Evolutionary conservation across 2,113 vertebrate species (phyloP).

Genomic region (Notarius quadriscutis): DNA sequence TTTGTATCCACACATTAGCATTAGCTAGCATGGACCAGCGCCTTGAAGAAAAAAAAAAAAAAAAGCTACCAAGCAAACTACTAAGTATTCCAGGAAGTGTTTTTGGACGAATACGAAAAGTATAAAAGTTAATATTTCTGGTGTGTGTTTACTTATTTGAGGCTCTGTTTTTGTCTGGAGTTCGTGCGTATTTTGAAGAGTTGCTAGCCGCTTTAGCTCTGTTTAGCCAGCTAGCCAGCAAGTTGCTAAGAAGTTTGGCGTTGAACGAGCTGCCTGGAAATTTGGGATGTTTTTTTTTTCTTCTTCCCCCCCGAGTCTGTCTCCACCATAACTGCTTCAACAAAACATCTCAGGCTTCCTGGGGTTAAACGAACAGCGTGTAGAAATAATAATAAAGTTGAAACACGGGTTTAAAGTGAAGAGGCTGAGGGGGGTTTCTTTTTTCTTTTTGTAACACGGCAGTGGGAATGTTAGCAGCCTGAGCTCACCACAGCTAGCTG

Average conservation of each 20-base stretch:
- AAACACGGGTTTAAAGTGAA: not conserved
- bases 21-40: slow-evolving; percentile 12
- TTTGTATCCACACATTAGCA: slow-evolving; percentile 28
- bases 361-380: not conserved
- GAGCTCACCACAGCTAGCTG: not conserved
- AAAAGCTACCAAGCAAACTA: not conserved
- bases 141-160: not conserved
- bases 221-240: slow-evolving; percentile 6
- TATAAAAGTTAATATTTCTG: not conserved
- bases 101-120: not conserved
- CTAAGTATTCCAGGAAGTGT: not conserved
- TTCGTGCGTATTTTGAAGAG: slow-evolving; percentile 5
- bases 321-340: not conserved
- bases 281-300: not conserved
- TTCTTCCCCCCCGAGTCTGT: not conserved
- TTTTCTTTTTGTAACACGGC: not conserved
- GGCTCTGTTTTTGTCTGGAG: not conserved
- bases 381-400: too few relatives aligned
- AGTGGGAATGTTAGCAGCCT: not conserved
- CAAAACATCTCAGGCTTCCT: too few relatives aligned
- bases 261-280: slow-evolving; percentile 4
- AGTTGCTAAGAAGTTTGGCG: slow-evolving; percentile 42
- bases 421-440: not conserved
- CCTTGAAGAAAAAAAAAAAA: not conserved
- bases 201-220: slow-evolving; percentile 12